These are phyloP conservation scores for Sturnira hondurensis DNA, from an alignment of 2,113 vertebrate species.

Conservation along the genomic window DNA sequence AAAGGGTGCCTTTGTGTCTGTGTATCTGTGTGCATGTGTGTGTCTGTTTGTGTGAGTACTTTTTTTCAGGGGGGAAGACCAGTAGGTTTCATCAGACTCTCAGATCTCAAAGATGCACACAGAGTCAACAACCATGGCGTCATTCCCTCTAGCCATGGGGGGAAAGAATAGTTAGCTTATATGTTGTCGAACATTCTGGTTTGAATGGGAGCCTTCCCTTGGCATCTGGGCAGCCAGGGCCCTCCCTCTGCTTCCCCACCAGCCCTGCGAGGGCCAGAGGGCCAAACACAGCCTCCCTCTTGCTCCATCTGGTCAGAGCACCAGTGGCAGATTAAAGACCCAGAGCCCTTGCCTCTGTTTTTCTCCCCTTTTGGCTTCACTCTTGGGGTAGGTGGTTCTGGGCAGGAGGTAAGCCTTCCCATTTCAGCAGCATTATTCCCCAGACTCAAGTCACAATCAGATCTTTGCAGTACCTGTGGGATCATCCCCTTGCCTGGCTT, in stretches of 20 bases:
- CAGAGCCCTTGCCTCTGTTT: not conserved
- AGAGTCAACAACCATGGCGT: not conserved
- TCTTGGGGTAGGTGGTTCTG: not conserved
- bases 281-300: not conserved
- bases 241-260: not conserved
- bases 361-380: not conserved
- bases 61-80: not conserved
- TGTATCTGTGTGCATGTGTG: not conserved
- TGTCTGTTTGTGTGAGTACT: not conserved
- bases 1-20: not conserved
- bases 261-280: not conserved
- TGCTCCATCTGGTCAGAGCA: not conserved
- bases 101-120: not conserved
- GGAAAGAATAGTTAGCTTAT: not conserved
- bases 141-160: not conserved
- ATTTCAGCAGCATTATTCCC: not conserved
- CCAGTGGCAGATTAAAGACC: not conserved
- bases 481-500: not conserved
- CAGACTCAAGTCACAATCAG: not conserved
- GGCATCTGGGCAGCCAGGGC: not conserved
- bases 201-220: not conserved
- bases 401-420: not conserved
- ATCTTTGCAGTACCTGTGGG: rapidly evolving
- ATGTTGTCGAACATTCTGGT: not conserved
- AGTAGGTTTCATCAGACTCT: not conserved